Conservation (phyloP, 2,797 vertebrate genomes). For the Cyclopterus lumpus region DNA sequence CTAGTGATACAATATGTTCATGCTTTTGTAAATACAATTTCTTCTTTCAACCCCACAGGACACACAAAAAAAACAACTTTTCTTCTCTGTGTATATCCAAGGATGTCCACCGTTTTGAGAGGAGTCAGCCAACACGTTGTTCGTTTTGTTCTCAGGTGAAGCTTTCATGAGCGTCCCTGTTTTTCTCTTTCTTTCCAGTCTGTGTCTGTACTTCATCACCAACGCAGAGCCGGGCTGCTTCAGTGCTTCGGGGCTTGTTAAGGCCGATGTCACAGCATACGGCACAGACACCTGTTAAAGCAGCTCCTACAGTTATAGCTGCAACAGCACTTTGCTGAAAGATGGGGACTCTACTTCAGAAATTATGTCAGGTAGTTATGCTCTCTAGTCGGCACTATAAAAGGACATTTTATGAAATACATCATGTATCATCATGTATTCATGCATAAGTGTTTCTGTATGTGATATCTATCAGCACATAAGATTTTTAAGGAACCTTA, state of each 20-base stretch:
- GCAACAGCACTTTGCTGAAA: slow-evolving; percentile 78
- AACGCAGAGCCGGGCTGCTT: neutral
- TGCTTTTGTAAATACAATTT: slow-evolving; percentile 98
- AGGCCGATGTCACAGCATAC: slow-evolving; percentile 55
- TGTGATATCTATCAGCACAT: neutral
- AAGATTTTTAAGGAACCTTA: neutral
- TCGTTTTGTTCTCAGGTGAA: slow-evolving; percentile 65
- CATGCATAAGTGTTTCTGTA: no score
- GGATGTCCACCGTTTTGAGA: slow-evolving; percentile 29
- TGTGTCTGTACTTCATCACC: slow-evolving; percentile 35
- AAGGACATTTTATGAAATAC: neutral
- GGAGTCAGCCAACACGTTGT: slow-evolving; percentile 53
- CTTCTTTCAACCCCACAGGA: slow-evolving; percentile 91
- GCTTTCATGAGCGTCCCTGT: slow-evolving; percentile 32
- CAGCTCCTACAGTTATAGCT: slow-evolving; percentile 77
- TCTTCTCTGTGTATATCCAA: slow-evolving; percentile 50
- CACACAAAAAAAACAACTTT: slow-evolving; percentile 82
- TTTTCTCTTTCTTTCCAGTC: slow-evolving; percentile 24
- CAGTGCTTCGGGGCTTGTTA: slow-evolving; percentile 71
- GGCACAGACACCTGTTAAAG: slow-evolving; percentile 87
- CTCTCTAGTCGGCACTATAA: slow-evolving; percentile 83
- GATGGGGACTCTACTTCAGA: neutral
- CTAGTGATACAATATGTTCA: slow-evolving; percentile 98
- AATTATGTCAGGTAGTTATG: slow-evolving; percentile 51
- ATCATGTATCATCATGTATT: no score